Conservation (phyloP, 1,140 invertebrate genomes). For the Eufriesea mexicana region DNA sequence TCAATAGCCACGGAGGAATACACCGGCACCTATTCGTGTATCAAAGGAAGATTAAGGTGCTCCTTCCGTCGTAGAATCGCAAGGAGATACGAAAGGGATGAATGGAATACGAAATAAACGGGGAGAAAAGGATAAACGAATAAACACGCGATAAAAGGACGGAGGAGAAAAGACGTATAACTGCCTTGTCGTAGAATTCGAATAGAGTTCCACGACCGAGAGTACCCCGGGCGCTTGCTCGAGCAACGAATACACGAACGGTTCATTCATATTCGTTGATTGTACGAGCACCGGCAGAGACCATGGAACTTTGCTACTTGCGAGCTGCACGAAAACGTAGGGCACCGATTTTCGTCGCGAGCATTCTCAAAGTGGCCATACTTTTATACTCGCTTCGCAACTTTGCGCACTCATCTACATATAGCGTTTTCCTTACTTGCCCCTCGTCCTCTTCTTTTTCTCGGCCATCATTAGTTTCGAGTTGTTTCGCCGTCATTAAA, state of each 20-base stretch:
- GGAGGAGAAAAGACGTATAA: background rate
- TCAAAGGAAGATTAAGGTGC: conserved; percentile 9
- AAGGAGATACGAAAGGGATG: background rate
- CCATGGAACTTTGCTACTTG: conserved; percentile 13
- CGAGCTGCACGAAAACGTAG: background rate
- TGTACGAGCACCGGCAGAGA: conserved; percentile 36
- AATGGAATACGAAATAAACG: background rate
- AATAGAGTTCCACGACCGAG: conserved; percentile 9
- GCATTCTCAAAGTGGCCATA: conserved; percentile 15
- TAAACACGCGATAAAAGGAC: background rate
- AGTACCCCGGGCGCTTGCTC: conserved; percentile 9
- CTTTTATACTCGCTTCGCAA: conserved; percentile 21
- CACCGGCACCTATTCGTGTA: background rate
- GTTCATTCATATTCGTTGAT: conserved; percentile 60
- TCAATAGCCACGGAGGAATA: background rate
- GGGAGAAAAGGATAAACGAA: background rate
- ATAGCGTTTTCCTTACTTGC: background rate
- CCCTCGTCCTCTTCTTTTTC: background rate
- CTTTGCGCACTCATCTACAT: background rate
- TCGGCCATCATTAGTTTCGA: background rate
- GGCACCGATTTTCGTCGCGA: background rate
- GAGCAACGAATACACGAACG: conserved; percentile 15
- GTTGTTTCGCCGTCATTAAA: conserved; percentile 3
- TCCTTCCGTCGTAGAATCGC: background rate
- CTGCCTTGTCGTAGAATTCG: conserved; percentile 13